phyloP scores from a whole-genome alignment of 1,140 invertebrate genomes.

The Oedothorax gibbosus region DNA sequence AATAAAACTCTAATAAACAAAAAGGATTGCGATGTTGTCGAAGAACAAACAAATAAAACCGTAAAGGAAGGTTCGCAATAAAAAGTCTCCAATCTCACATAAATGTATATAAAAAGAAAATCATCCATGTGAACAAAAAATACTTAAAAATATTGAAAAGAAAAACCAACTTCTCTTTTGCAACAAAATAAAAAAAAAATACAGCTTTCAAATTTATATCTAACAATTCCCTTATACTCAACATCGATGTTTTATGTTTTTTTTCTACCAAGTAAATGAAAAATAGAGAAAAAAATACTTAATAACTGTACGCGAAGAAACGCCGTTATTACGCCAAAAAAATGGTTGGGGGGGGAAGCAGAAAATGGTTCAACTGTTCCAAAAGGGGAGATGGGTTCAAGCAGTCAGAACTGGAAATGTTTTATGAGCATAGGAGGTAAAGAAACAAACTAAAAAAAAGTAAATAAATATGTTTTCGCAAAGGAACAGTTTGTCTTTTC shows the following conservation, averaged over 20 bases:
- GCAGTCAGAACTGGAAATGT: constrained; percentile 45
- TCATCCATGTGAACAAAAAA: not conserved
- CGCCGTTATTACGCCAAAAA: constrained; percentile 47
- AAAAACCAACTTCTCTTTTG: not conserved
- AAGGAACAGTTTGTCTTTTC: constrained; percentile 57
- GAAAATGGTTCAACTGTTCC: constrained; percentile 12
- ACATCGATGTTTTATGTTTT: constrained; percentile 39
- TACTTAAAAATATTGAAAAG: constrained; percentile 8
- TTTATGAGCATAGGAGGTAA: constrained; percentile 23
- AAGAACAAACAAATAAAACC: too few relatives aligned
- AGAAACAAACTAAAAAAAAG: not conserved
- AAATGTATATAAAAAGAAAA: not conserved
- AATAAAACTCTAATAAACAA: not conserved
- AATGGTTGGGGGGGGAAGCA: not conserved
- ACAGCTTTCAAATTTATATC: constrained; percentile 58
- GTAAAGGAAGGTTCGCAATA: too few relatives aligned
- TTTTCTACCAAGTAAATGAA: constrained; percentile 34
- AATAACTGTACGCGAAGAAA: constrained; percentile 33
- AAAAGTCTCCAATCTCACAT: too few relatives aligned
- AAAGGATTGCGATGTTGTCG: not conserved
- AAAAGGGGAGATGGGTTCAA: not conserved
- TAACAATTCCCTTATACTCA: constrained; percentile 45
- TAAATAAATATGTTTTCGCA: constrained; percentile 55
- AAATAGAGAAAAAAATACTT: constrained; percentile 47
- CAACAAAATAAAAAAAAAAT: constrained; percentile 38